A percentile compares a stretch with the other conserved stretches of the same genome.
phyloP scores from a whole-genome alignment of 2,888 invertebrate genomes.

The Tetranychus piercei region DNA sequence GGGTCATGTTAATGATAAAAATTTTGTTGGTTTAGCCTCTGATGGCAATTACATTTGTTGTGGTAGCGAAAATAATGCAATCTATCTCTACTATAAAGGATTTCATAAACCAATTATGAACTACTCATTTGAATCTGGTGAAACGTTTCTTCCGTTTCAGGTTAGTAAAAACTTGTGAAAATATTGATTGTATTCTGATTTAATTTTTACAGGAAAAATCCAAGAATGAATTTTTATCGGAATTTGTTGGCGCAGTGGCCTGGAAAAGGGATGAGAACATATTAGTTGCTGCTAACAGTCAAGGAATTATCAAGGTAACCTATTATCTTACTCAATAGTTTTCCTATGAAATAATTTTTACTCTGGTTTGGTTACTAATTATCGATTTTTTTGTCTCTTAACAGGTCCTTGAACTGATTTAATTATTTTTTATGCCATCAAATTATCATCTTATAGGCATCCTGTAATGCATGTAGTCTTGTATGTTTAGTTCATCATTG shows the following conservation, averaged over 20 bases:
- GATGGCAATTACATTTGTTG: conserved; percentile 81
- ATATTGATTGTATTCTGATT: not conserved
- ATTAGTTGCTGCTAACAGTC: conserved; percentile 77
- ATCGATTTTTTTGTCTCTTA: no score
- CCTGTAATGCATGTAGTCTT: no score
- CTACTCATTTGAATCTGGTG: conserved; percentile 64
- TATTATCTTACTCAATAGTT: not conserved
- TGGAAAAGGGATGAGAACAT: conserved; percentile 66
- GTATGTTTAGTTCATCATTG: no score
- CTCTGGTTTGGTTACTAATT: no score
- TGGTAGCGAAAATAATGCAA: conserved; percentile 80
- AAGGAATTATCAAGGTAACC: conserved; percentile 67
- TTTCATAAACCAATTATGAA: conserved; percentile 65
- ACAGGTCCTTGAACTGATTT: no score
- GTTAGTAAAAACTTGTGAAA: not conserved
- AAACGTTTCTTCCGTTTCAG: conserved; percentile 32
- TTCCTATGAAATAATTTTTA: no score
- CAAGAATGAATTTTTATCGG: conserved; percentile 64
- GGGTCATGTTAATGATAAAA: conserved; percentile 88
- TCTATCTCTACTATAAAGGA: conserved; percentile 78
- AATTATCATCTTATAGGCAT: no score
- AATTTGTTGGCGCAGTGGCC: conserved; percentile 87
- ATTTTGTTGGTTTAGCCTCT: conserved; percentile 81
- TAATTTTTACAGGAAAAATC: conserved; percentile 43
- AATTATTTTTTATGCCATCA: no score